Conservation (phyloP, 1,140 invertebrate species). For the Branchinecta lynchi region DNA sequence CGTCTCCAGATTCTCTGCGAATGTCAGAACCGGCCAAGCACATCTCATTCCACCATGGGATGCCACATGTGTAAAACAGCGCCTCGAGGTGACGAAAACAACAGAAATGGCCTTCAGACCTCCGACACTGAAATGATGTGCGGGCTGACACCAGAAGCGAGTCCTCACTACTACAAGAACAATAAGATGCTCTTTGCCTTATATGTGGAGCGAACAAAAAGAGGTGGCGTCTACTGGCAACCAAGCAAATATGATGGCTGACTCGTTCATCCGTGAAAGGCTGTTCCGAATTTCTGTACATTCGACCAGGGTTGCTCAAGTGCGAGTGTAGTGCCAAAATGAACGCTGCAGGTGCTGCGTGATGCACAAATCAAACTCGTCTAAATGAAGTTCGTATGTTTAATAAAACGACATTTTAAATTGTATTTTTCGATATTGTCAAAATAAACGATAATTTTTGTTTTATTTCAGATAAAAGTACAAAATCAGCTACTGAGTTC, state of each 20-base stretch:
- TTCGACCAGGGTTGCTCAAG: too few relatives aligned
- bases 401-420: too few relatives aligned
- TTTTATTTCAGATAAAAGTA: too few relatives aligned
- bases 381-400: too few relatives aligned
- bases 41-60: neutral
- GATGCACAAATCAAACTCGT: too few relatives aligned
- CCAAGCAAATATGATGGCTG: constrained; percentile 9
- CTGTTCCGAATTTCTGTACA: neutral
- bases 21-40: neutral
- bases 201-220: constrained; percentile 1
- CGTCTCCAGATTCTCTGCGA: neutral
- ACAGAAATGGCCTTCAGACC: neutral
- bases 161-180: neutral
- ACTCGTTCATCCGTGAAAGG: neutral
- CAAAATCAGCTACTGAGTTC: too few relatives aligned
- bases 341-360: too few relatives aligned
- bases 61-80: neutral
- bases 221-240: neutral
- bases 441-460: too few relatives aligned
- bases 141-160: neutral
- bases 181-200: constrained; percentile 1
- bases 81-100: neutral
- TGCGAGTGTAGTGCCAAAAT: too few relatives aligned
- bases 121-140: neutral
- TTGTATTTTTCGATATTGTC: too few relatives aligned